Conservation (phyloP, 2,888 invertebrate genomes). For the Euphydryas editha region DNA sequence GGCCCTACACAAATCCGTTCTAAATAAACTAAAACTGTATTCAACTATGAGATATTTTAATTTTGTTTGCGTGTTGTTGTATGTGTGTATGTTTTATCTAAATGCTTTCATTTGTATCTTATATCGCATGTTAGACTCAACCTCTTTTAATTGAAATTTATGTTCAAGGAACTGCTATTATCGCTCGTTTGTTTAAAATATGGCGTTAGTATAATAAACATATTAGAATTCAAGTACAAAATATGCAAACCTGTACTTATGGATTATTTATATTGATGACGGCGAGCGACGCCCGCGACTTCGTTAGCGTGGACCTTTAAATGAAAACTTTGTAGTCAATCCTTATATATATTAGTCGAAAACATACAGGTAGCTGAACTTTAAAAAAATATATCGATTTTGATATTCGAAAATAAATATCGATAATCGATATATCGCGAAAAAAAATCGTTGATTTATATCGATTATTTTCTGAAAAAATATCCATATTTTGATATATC, state of each 20-base stretch:
- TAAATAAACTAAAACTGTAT: background rate
- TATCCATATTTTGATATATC: too few species aligned
- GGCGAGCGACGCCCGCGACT: background rate
- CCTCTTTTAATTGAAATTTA: constrained; percentile 13
- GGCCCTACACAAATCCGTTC: background rate
- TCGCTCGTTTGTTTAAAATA: constrained; percentile 14
- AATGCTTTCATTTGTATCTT: constrained; percentile 13
- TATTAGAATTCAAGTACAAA: constrained; percentile 9
- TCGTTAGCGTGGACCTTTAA: background rate
- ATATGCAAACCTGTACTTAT: constrained; percentile 10
- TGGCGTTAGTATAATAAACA: constrained; percentile 15
- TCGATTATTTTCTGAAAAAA: too few species aligned
- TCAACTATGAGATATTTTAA: background rate
- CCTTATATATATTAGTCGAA: too few species aligned
- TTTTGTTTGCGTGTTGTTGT: background rate
- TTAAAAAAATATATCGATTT: too few species aligned
- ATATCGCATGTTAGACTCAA: constrained; percentile 11
- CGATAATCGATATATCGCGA: too few species aligned
- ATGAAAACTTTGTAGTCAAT: background rate
- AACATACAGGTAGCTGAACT: too few species aligned
- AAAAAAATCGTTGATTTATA: too few species aligned
- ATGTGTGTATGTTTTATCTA: constrained; percentile 10
- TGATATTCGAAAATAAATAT: too few species aligned
- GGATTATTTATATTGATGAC: constrained; percentile 8
- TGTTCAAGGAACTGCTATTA: constrained; percentile 11